phyloP scores from a whole-genome alignment of 1,140 invertebrate species.

The Doryteuthis pealeii region DNA sequence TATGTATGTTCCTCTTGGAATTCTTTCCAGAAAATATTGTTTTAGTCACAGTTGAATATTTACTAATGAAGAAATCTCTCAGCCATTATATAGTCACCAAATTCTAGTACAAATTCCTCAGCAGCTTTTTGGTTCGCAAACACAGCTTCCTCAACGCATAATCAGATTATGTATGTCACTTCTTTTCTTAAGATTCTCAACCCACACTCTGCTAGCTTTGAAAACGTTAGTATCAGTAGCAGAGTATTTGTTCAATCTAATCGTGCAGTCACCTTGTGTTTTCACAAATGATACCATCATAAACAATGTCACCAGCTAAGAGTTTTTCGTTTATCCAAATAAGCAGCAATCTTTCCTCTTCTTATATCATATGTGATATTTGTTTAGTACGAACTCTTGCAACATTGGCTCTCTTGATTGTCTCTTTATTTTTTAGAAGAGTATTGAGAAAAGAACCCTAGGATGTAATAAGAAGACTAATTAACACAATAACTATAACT shows the following conservation, averaged over 20 bases:
- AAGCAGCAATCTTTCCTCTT: neutral
- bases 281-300: neutral
- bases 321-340: neutral
- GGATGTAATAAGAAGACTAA: too few species aligned
- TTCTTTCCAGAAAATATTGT: neutral
- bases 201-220: neutral
- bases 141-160: neutral
- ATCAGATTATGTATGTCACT: neutral
- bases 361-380: neutral
- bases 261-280: neutral
- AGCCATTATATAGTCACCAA: neutral
- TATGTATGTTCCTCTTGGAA: neutral
- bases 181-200: neutral
- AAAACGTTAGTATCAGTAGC: neutral
- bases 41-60: neutral
- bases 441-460: too few species aligned
- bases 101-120: neutral
- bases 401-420: neutral
- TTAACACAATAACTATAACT: too few species aligned
- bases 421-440: neutral
- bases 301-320: neutral
- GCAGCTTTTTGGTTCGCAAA: neutral
- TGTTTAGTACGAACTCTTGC: neutral
- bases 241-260: neutral
- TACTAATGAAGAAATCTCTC: neutral